phyloP scores from a whole-genome alignment of 2,797 vertebrate genomes.

The Enteromius paludinosus region DNA sequence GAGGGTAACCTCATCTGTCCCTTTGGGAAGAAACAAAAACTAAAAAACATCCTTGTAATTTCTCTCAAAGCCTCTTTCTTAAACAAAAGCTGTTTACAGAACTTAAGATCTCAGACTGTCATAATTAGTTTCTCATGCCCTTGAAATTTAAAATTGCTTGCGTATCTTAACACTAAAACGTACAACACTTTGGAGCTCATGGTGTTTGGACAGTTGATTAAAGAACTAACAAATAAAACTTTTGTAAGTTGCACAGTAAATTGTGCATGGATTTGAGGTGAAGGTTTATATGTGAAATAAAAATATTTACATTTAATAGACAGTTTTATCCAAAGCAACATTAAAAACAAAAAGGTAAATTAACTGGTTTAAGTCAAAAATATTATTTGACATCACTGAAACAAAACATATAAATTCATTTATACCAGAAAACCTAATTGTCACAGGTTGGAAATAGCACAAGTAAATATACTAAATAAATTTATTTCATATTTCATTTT shows the following conservation, averaged over 20 bases:
- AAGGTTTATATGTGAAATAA: background rate
- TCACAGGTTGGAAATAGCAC: background rate
- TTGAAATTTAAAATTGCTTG: background rate
- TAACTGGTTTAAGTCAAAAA: background rate
- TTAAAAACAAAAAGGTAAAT: background rate
- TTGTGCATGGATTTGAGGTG: background rate
- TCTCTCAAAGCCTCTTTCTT: constrained; percentile 8
- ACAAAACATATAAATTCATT: background rate
- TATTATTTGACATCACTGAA: background rate
- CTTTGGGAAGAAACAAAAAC: constrained; percentile 35
- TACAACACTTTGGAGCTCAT: background rate
- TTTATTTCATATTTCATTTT: background rate
- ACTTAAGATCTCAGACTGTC: background rate
- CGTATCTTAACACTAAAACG: background rate
- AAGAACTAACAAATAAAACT: background rate
- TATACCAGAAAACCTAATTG: background rate
- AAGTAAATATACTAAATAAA: background rate
- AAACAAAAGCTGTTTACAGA: constrained; percentile 6
- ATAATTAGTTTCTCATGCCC: constrained; percentile 17
- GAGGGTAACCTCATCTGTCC: constrained; percentile 46
- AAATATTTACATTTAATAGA: background rate
- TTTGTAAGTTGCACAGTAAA: background rate
- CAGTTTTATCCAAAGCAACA: background rate
- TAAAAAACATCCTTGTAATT: constrained; percentile 6
- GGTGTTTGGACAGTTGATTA: background rate